Evolutionary conservation across 2,888 invertebrate species (phyloP).

Genomic region (Rotaria sp.): DNA sequence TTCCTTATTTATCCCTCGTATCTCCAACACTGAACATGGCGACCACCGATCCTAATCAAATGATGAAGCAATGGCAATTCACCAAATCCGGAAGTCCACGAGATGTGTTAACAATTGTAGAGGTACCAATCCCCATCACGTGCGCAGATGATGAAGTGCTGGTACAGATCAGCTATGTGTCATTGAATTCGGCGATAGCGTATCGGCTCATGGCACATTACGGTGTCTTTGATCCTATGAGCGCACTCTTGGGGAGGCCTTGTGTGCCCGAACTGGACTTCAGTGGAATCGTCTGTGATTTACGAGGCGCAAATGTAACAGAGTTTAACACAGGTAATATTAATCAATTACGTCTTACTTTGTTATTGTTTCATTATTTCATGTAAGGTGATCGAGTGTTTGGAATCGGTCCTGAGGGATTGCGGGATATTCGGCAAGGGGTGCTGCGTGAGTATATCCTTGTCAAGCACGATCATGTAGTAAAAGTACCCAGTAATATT

Average conservation of each 20-base stretch:
- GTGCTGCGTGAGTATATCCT: not conserved
- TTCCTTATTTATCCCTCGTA: too few species aligned
- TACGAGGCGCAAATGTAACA: not conserved
- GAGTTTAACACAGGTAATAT: not conserved
- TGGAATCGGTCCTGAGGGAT: not conserved
- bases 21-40: not conserved
- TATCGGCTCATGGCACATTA: not conserved
- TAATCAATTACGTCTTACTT: not conserved
- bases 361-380: not conserved
- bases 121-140: not conserved
- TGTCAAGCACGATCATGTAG: not conserved
- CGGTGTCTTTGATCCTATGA: not conserved
- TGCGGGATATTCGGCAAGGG: not conserved
- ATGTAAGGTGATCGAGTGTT: not conserved
- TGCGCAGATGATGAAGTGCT: not conserved
- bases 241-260: not conserved
- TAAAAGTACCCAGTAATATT: not conserved
- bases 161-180: not conserved
- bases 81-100: not conserved
- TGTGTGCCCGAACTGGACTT: not conserved
- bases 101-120: not conserved
- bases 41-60: not conserved
- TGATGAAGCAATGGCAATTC: conserved; percentile 18
- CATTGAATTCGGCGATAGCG: not conserved
- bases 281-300: conserved; percentile 1